Percentiles rank a stretch among this genome's conserved stretches.
These are phyloP conservation scores for Ceratosolen solmsi DNA, from an alignment of 1,140 invertebrate species.

Conservation along the genomic window DNA sequence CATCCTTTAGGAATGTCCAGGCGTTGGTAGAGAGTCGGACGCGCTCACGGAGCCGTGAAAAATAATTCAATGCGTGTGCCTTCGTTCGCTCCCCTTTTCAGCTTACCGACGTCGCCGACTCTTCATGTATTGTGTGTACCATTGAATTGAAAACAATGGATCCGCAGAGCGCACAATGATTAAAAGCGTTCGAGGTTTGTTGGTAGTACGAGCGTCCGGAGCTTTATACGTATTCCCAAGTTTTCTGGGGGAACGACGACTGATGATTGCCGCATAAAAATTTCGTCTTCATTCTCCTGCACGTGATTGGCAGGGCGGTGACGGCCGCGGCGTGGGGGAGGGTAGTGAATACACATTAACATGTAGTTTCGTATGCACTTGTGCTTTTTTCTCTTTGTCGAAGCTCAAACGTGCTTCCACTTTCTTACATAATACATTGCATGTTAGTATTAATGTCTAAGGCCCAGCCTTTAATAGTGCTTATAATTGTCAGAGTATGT, in stretches of 20 bases:
- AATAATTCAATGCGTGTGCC: constrained; percentile 37
- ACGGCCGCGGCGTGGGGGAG: not conserved
- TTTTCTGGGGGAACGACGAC: not conserved
- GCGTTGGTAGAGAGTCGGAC: too few species aligned
- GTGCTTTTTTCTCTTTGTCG: not conserved
- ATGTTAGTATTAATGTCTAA: not conserved
- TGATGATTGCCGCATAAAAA: not conserved
- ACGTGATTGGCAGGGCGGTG: too few species aligned
- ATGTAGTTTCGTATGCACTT: not conserved
- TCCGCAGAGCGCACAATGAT: not conserved
- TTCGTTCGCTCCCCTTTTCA: constrained; percentile 15
- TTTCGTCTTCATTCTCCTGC: too few species aligned
- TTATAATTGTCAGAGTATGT: not conserved
- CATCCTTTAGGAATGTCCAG: constrained; percentile 45
- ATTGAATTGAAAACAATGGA: constrained; percentile 49
- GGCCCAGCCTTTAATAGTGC: not conserved
- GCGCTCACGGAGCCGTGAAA: constrained; percentile 36
- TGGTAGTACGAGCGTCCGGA: not conserved
- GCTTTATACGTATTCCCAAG: not conserved
- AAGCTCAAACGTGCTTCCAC: not conserved
- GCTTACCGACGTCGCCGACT: not conserved
- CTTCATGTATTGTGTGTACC: not conserved
- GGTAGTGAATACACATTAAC: not conserved
- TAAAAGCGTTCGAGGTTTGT: not conserved
- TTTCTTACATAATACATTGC: not conserved